Percentiles rank a stretch among this genome's conserved stretches.
These are phyloP conservation scores for Cerastoderma edule DNA, from an alignment of 2,888 invertebrate genomes.

Conservation along the genomic window DNA sequence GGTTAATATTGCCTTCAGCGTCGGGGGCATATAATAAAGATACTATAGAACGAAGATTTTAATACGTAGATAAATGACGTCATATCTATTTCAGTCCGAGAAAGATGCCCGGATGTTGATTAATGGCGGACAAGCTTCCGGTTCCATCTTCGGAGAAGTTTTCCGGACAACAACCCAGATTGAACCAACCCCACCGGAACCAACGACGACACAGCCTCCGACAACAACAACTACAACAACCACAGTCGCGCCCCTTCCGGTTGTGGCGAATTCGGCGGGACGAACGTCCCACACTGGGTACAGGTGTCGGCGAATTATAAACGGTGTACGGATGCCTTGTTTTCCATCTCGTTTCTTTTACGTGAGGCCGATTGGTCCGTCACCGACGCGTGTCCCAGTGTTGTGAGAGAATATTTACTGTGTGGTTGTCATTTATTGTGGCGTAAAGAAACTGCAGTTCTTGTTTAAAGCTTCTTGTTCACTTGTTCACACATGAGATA, in stretches of 20 bases:
- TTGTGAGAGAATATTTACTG: too few species aligned
- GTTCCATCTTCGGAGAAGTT: neutral
- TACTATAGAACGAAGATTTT: too few species aligned
- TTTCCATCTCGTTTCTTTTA: conserved; percentile 41
- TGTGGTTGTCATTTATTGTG: too few species aligned
- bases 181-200: neutral
- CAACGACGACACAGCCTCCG: neutral
- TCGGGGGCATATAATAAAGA: too few species aligned
- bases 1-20: too few species aligned
- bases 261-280: neutral
- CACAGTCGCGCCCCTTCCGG: neutral
- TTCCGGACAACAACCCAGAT: neutral
- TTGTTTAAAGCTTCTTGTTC: too few species aligned
- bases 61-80: too few species aligned
- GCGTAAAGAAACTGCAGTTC: too few species aligned
- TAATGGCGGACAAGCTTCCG: neutral
- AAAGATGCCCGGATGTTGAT: neutral
- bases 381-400: conserved; percentile 50
- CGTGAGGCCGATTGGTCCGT: conserved; percentile 51
- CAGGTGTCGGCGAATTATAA: conserved; percentile 6
- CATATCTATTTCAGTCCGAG: neutral
- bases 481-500: too few species aligned
- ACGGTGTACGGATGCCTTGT: conserved; percentile 24
- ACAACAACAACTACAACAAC: neutral
- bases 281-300: neutral